A percentile compares a stretch with the other conserved stretches of the same genome.
phyloP scores from a whole-genome alignment of 1,140 invertebrate genomes.

The Amphibalanus amphitrite region DNA sequence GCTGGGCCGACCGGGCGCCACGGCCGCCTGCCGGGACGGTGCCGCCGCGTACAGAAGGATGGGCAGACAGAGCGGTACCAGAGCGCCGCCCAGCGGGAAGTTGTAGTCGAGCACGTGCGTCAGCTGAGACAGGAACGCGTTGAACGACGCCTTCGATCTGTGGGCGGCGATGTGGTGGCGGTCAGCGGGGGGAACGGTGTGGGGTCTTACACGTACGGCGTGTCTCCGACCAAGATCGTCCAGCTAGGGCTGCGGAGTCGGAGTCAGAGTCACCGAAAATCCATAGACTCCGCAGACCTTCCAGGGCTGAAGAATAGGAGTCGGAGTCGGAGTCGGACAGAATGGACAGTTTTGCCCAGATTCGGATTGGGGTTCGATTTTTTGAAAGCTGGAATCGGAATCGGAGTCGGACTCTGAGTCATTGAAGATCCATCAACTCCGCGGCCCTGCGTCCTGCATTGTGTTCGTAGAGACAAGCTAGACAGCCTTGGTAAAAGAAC shows the following conservation, averaged over 20 bases:
- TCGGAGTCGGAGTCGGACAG: too few species aligned
- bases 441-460: too few species aligned
- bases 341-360: too few species aligned
- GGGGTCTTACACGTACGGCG: not conserved
- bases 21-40: not conserved
- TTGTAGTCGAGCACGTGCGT: conserved; percentile 87
- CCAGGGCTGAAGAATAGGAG: too few species aligned
- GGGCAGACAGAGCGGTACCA: conserved; percentile 51
- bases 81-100: conserved; percentile 68
- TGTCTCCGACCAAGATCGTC: not conserved
- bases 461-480: too few species aligned
- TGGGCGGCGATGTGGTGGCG: not conserved
- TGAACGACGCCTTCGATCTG: conserved; percentile 78
- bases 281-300: too few species aligned
- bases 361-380: too few species aligned
- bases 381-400: too few species aligned
- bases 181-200: not conserved
- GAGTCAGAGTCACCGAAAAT: not conserved
- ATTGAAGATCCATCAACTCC: not conserved
- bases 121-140: conserved; percentile 78
- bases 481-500: not conserved
- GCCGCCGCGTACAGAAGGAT: not conserved
- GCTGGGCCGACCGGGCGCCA: not conserved
- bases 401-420: not conserved
- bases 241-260: too few species aligned